These are phyloP conservation scores for Spea bombifrons DNA, from an alignment of 2,113 vertebrate genomes.

Conservation along the genomic window DNA sequence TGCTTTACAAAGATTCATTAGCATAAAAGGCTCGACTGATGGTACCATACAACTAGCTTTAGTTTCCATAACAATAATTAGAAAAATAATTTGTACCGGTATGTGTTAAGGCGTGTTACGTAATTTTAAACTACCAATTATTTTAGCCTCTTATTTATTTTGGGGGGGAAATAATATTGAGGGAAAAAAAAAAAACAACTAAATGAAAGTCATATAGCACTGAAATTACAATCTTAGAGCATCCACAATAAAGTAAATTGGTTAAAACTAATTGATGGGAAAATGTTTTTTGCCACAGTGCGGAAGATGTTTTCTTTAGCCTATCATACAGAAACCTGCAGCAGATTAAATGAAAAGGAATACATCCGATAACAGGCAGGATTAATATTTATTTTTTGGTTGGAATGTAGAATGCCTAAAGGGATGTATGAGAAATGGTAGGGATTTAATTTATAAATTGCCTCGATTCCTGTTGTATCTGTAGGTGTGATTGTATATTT, in stretches of 20 bases:
- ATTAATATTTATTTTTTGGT: slow-evolving; percentile 1
- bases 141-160: too few species aligned
- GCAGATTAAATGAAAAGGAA: too few species aligned
- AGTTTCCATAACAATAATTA: too few species aligned
- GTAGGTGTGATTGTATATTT: too few species aligned
- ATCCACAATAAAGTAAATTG: slow-evolving; percentile 5
- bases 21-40: too few species aligned
- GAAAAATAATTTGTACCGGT: too few species aligned
- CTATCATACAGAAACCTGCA: not conserved
- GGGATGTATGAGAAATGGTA: slow-evolving; percentile 10
- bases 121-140: too few species aligned
- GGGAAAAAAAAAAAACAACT: slow-evolving; percentile 8
- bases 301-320: not conserved
- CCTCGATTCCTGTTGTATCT: too few species aligned
- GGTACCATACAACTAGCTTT: too few species aligned
- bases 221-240: slow-evolving; percentile 26
- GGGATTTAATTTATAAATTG: not conserved
- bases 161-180: not conserved
- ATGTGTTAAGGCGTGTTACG: too few species aligned
- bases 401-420: slow-evolving; percentile 3
- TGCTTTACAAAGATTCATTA: too few species aligned
- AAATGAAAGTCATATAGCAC: slow-evolving; percentile 12
- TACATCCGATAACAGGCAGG: too few species aligned
- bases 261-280: not conserved
- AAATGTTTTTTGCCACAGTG: slow-evolving; percentile 10